phyloP scores from a whole-genome alignment of 92 coral and sea anemone genomes.

The Palythoa grandis region DNA sequence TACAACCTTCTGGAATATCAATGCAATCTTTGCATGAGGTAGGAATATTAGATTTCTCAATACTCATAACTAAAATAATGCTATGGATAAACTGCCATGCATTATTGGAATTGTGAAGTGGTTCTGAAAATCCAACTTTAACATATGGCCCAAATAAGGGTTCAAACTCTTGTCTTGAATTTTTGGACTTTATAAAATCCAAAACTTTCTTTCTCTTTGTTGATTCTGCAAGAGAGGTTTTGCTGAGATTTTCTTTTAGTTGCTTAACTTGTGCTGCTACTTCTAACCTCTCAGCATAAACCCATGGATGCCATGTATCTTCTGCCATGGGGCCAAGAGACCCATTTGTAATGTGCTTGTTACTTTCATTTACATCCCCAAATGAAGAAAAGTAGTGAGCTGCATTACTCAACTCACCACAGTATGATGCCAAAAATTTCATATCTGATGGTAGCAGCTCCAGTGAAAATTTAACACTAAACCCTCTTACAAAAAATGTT shows the following conservation, averaged over 20 bases:
- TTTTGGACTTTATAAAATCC: constrained; percentile 39
- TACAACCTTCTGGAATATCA: constrained; percentile 24
- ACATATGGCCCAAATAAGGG: constrained; percentile 51
- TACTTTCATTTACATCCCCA: constrained; percentile 58
- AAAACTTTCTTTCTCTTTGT: constrained; percentile 63
- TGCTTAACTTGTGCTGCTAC: constrained; percentile 48
- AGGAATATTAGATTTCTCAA: constrained; percentile 51
- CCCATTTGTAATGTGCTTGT: constrained; percentile 59
- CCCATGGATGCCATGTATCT: constrained; percentile 75
- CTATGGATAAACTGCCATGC: constrained; percentile 66
- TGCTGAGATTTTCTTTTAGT: constrained; percentile 7
- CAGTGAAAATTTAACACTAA: constrained; percentile 50
- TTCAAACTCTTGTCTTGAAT: constrained; percentile 50
- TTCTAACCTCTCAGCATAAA: constrained; percentile 45
- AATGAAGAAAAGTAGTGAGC: constrained; percentile 56
- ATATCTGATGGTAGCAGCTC: constrained; percentile 60
- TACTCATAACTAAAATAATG: constrained; percentile 31
- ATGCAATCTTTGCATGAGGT: not conserved
- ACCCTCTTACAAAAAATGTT: constrained; percentile 39
- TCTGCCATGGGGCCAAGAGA: constrained; percentile 51
- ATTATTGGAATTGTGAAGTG: constrained; percentile 65
- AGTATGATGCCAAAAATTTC: constrained; percentile 60
- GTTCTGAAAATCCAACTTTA: constrained; percentile 51
- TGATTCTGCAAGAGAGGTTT: constrained; percentile 39
- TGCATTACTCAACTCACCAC: constrained; percentile 65